phyloP scores from a whole-genome alignment of 92 coral and sea anemone genomes.

The Bergia puertoricense region DNA sequence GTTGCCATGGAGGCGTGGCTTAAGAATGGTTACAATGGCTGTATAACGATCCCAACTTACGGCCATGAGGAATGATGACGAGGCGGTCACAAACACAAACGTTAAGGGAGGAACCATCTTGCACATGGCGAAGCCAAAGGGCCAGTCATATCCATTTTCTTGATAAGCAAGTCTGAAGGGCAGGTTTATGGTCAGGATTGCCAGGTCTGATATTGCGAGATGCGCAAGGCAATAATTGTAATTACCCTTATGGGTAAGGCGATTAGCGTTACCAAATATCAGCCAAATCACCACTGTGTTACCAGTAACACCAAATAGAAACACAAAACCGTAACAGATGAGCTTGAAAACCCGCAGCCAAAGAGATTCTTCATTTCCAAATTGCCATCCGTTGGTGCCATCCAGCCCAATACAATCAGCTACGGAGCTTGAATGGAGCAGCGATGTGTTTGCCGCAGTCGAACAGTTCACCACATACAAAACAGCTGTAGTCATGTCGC shows the following conservation, averaged over 20 bases:
- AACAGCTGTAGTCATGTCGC: too few relatives aligned
- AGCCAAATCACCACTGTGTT: slow-evolving; percentile 56
- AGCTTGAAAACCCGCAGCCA: slow-evolving; percentile 56
- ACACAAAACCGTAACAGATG: slow-evolving; percentile 51
- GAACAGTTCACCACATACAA: too few relatives aligned
- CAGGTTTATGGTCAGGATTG: slow-evolving; percentile 52
- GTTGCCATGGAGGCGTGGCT: slow-evolving; percentile 28
- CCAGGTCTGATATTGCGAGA: slow-evolving; percentile 56
- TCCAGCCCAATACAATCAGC: too few relatives aligned
- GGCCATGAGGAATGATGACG: slow-evolving; percentile 51
- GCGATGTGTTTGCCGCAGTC: too few relatives aligned
- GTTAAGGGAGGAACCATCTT: slow-evolving; percentile 58
- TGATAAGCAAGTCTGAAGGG: slow-evolving; percentile 62
- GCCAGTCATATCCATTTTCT: slow-evolving; percentile 59
- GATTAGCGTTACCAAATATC: slow-evolving; percentile 25
- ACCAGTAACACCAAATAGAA: slow-evolving; percentile 44
- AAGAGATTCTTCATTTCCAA: slow-evolving; percentile 18
- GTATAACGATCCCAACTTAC: slow-evolving; percentile 53
- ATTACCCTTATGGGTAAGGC: slow-evolving; percentile 33
- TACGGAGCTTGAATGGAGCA: too few relatives aligned
- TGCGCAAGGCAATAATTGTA: slow-evolving; percentile 54
- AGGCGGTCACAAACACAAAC: slow-evolving; percentile 54
- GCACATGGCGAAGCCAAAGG: slow-evolving; percentile 55
- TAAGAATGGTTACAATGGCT: slow-evolving; percentile 52
- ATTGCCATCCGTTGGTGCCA: not conserved